Conservation (phyloP, 2,113 vertebrate genomes). For the Glaucidium brasilianum region DNA sequence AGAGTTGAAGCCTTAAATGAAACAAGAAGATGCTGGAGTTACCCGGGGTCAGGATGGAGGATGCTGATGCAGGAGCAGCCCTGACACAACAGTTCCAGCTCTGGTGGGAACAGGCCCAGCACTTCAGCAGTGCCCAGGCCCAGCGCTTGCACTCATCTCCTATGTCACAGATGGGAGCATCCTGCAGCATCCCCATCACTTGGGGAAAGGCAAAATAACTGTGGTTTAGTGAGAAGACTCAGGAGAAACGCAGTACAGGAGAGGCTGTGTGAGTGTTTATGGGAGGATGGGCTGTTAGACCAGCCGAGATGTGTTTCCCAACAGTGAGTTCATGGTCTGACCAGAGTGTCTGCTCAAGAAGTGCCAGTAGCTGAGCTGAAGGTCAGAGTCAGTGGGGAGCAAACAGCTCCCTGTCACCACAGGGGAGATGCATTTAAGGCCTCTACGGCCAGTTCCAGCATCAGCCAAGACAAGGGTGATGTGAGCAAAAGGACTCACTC, state of each 20-base stretch:
- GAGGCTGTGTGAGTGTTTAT: background rate
- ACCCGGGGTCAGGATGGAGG: background rate
- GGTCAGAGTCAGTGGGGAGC: background rate
- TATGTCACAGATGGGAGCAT: too few species aligned
- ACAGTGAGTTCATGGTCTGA: background rate
- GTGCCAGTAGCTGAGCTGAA: background rate
- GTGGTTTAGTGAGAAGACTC: too few species aligned
- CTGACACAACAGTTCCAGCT: too few species aligned
- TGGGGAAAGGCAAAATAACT: too few species aligned
- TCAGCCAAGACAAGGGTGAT: background rate
- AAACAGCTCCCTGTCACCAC: fast-evolving
- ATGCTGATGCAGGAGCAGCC: too few species aligned
- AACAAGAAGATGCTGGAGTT: background rate
- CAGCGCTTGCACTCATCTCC: too few species aligned
- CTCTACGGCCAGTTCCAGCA: background rate
- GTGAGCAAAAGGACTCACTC: background rate
- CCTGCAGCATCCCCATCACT: too few species aligned
- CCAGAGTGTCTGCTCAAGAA: background rate
- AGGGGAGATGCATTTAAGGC: too few species aligned
- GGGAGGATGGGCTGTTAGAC: background rate
- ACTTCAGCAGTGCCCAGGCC: too few species aligned
- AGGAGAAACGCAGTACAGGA: too few species aligned
- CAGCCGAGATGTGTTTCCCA: background rate
- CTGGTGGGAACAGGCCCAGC: too few species aligned
- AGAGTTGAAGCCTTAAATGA: background rate